These are phyloP conservation scores for Dione juno DNA, from an alignment of 2,888 invertebrate genomes.

Conservation along the genomic window DNA sequence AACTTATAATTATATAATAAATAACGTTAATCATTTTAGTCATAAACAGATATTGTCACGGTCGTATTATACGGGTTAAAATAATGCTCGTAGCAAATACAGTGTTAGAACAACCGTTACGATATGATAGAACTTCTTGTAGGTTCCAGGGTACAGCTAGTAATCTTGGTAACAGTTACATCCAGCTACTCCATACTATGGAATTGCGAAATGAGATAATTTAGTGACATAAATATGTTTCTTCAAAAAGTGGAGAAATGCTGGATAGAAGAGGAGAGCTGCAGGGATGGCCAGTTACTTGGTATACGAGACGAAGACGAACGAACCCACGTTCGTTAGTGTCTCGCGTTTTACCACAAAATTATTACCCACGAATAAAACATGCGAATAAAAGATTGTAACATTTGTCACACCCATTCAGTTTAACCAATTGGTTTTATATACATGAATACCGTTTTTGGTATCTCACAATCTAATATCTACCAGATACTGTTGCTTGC, in stretches of 20 bases:
- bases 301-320: neutral
- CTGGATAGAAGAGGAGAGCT: neutral
- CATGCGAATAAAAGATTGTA: constrained; percentile 35
- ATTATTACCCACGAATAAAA: constrained; percentile 28
- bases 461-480: constrained; percentile 54
- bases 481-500: constrained; percentile 45
- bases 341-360: constrained; percentile 7
- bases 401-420: constrained; percentile 54
- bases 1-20: too few species aligned
- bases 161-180: constrained; percentile 69
- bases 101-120: constrained; percentile 67
- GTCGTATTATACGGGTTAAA: constrained; percentile 12
- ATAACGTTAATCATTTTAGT: too few species aligned
- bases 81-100: constrained; percentile 32
- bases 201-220: constrained; percentile 38
- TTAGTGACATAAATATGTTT: constrained; percentile 7
- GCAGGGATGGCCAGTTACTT: neutral
- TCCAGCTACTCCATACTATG: constrained; percentile 57
- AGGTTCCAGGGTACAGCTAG: constrained; percentile 61
- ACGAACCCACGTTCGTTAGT: neutral
- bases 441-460: constrained; percentile 54
- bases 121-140: constrained; percentile 68
- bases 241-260: constrained; percentile 6
- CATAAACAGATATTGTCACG: neutral
- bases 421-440: constrained; percentile 55